Evolutionary conservation across 2,888 invertebrate genomes (phyloP).

Genomic region (Rhamphomyia laevipes): DNA sequence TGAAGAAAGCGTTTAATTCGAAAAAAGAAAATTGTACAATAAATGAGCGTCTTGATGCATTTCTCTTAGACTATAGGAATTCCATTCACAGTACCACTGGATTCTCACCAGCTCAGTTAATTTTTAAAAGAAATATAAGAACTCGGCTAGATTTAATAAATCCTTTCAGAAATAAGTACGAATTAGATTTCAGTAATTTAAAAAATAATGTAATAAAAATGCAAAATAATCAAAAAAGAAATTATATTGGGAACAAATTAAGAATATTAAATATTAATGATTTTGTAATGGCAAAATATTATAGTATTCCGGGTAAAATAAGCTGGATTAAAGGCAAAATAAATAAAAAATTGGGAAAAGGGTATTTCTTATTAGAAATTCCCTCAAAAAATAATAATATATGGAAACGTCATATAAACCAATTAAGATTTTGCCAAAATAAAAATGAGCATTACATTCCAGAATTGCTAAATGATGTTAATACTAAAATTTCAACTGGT

Average conservation of each 20-base stretch:
- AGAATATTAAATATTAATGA: conserved; percentile 5
- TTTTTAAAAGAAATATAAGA: conserved; percentile 9
- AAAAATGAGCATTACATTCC: too few species aligned
- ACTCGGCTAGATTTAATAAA: conserved; percentile 8
- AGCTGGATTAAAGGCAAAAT: conserved; percentile 5
- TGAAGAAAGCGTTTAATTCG: conserved; percentile 4
- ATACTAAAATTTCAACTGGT: background rate
- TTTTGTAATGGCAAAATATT: conserved; percentile 10
- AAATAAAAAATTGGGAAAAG: conserved; percentile 2
- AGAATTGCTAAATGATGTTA: background rate
- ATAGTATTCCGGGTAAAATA: conserved; percentile 8
- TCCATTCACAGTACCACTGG: conserved; percentile 5
- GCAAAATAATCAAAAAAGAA: conserved; percentile 4
- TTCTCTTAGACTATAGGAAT: conserved; percentile 8
- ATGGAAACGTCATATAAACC: too few species aligned
- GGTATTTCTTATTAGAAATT: background rate
- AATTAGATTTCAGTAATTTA: background rate
- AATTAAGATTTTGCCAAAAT: too few species aligned
- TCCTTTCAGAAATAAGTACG: background rate
- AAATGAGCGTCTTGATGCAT: background rate
- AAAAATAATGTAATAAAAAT: background rate
- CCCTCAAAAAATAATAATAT: background rate
- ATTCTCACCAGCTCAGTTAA: conserved; percentile 3
- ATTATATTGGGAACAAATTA: conserved; percentile 3
- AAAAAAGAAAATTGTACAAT: background rate